Base-by-base conservation (phyloP, 2,797 vertebrate species). In the Lemur catta region DNA sequence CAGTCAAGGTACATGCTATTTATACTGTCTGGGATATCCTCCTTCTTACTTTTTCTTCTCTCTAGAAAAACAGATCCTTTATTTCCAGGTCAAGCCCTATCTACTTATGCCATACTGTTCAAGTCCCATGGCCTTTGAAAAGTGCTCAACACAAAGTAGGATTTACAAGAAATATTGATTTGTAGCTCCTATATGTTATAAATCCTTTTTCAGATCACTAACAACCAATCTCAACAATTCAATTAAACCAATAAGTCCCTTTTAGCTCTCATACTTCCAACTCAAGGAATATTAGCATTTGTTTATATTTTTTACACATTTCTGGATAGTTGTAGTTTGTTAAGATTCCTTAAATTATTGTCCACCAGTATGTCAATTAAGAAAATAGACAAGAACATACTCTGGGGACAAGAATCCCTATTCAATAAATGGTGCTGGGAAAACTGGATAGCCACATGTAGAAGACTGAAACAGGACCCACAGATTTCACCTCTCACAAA, bases 281-380 rank as follows among this genome's bases (percentile, higher is more conserved):
- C 24, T 69, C 50, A 33, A 84, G 7, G 35, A 80, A 72, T 48
- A 63, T 57, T 78, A 71, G 4, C 33, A 88, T 48, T 72, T 74
- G 8, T 75, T 78, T 63, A 26, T 63, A 84, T 79, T 81, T 81
- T 67, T 69, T 41, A 93, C 59, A 75, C 18, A 84, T 69, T 92
- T 87, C 22, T 72, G 17, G 3, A 35, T 87, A 84, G 50, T 24
- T 69, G 43, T 11, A 79, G 59, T 35, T 69, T 71, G 12, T n/a
- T 89, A 89, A 52, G 13, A n/a, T 89, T 86, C 26, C 41, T 82
- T 82, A 75, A 84, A 89, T 89, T 95, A 41, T 38, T 92, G 28
- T 14, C 26, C 13, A 41, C 15, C 57, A 69, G 9, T 43, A 69
- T 38, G 79, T 67, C 63, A 81, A 76, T 55, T 57, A 35, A 86